Evolutionary conservation across 1,140 invertebrate genomes (phyloP).

Genomic region (Rhopalosiphum padi): DNA sequence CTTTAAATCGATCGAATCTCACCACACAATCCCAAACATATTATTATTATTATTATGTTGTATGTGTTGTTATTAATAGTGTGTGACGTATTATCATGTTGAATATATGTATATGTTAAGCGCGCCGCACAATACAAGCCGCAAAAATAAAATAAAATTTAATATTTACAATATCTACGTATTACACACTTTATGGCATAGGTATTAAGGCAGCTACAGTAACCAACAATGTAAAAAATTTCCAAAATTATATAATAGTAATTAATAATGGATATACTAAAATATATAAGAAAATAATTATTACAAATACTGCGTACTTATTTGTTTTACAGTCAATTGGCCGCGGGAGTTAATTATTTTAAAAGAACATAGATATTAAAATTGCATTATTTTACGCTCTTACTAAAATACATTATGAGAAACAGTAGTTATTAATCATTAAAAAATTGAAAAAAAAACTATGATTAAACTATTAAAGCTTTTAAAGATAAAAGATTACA

Average conservation of each 20-base stretch:
- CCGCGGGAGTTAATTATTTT: not conserved
- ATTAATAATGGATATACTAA: not conserved
- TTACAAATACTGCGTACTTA: not conserved
- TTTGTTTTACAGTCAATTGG: not conserved
- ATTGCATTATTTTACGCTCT: no score
- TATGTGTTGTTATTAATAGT: conserved; percentile 34
- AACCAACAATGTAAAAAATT: not conserved
- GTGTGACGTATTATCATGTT: not conserved
- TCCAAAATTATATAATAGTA: not conserved
- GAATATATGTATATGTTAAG: not conserved
- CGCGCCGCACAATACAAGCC: not conserved
- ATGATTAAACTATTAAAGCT: no score
- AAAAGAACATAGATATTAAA: not conserved
- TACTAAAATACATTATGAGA: no score
- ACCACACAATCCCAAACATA: not conserved
- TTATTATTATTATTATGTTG: conserved; percentile 15
- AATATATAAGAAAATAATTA: not conserved
- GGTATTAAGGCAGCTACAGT: not conserved
- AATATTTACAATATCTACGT: not conserved
- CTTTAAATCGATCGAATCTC: conserved; percentile 27
- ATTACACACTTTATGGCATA: not conserved
- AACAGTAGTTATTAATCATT: no score
- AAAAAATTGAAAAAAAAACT: no score
- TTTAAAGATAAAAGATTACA: not conserved
- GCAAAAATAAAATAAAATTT: not conserved